phyloP scores from a whole-genome alignment of 2,113 vertebrate species.

The Anthoscopus minutus region DNA sequence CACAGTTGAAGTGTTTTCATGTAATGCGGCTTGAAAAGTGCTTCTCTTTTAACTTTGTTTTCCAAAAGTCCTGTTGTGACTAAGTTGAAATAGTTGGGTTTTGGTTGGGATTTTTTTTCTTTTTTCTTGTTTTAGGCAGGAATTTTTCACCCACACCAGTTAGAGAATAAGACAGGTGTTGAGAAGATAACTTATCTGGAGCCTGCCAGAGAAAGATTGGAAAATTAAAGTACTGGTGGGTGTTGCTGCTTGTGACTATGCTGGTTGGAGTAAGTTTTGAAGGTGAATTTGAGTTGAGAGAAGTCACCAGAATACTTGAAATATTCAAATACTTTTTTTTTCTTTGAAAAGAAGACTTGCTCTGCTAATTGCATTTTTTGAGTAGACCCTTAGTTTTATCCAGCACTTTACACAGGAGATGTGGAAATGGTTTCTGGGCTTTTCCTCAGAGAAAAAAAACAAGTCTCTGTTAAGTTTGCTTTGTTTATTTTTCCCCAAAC shows the following conservation, averaged over 20 bases:
- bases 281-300: not conserved
- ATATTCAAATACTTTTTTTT: not conserved
- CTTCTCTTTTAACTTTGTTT: not conserved
- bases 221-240: not conserved
- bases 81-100: not conserved
- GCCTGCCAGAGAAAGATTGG: not conserved
- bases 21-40: not conserved
- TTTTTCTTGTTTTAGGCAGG: not conserved
- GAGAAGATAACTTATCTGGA: slow-evolving; percentile 20
- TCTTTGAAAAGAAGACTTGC: not conserved
- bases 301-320: not conserved
- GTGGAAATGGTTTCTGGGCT: not conserved
- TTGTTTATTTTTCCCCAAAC: not conserved
- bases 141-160: not conserved
- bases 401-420: not conserved
- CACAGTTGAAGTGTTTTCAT: not conserved
- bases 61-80: not conserved
- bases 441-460: not conserved
- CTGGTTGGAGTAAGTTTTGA: not conserved
- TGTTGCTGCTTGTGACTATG: not conserved
- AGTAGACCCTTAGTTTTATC: not conserved
- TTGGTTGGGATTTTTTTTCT: accelerated
- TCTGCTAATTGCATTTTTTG: not conserved
- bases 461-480: not conserved
- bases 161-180: not conserved